These are phyloP conservation scores for Dasypogon diadema DNA, from an alignment of 2,888 invertebrate genomes.

Conservation along the genomic window DNA sequence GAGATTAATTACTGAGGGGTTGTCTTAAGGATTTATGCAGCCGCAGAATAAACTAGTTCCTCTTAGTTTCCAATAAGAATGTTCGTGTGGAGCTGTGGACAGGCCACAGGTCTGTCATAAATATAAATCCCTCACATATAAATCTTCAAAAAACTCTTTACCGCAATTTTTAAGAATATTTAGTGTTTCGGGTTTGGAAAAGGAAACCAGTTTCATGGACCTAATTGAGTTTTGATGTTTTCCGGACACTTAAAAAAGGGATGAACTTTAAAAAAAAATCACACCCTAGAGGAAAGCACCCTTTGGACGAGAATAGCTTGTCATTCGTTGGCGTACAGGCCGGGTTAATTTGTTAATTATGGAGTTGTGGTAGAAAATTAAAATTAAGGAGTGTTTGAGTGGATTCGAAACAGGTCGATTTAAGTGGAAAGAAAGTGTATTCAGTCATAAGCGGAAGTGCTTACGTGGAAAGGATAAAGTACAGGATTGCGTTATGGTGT, in stretches of 20 bases:
- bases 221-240: conserved; percentile 43
- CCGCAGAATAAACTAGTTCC: no score
- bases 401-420: not conserved
- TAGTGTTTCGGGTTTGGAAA: not conserved
- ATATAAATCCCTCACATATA: not conserved
- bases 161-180: no score
- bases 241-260: conserved; percentile 28
- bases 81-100: no score
- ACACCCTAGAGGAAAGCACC: conserved; percentile 19
- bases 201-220: not conserved
- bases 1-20: no score
- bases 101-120: no score
- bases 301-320: conserved; percentile 5
- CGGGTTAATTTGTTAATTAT: not conserved
- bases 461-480: not conserved
- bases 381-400: not conserved
- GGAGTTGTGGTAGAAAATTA: not conserved
- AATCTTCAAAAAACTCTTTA: not conserved
- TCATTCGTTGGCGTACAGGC: not conserved
- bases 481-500: no score
- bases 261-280: conserved; percentile 22
- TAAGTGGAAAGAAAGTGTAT: not conserved
- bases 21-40: no score
- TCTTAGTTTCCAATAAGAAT: no score
- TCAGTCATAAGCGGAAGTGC: not conserved